phyloP scores from a whole-genome alignment of 1,140 invertebrate species.

The Teleopsis dalmanni region DNA sequence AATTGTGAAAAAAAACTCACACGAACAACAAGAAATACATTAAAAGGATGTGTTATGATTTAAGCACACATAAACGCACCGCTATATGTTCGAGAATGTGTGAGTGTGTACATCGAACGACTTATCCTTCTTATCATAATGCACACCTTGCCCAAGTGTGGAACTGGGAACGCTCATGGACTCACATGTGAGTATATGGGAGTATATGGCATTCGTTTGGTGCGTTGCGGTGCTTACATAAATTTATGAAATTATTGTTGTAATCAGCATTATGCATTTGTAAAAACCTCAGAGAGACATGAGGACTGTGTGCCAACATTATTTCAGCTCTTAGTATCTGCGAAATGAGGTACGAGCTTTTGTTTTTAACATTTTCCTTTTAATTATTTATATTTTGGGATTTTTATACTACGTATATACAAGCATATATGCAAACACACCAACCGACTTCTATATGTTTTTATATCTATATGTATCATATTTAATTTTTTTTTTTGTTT shows the following conservation, averaged over 20 bases:
- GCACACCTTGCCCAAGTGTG: neutral
- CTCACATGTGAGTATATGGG: neutral
- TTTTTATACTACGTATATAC: neutral
- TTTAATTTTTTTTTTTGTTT: neutral
- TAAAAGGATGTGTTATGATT: conserved; percentile 14
- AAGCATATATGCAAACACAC: neutral
- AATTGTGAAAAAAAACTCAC: no score
- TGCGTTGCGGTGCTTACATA: conserved; percentile 22
- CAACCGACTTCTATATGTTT: no score
- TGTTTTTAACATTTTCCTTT: neutral
- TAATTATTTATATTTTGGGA: neutral
- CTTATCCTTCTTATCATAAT: conserved; percentile 8
- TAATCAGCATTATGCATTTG: conserved; percentile 44
- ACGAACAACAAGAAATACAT: conserved; percentile 5
- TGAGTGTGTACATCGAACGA: neutral
- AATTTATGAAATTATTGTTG: conserved; percentile 40
- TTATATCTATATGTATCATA: neutral
- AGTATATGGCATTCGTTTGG: conserved; percentile 1
- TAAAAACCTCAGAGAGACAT: conserved; percentile 12
- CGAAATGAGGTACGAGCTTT: neutral
- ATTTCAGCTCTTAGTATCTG: neutral
- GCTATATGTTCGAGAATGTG: no score
- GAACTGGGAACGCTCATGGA: neutral
- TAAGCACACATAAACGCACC: no score
- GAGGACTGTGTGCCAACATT: neutral